Evolutionary conservation across 2,113 vertebrate species (phyloP).

Genomic region (Phrynosoma platyrhinos): DNA sequence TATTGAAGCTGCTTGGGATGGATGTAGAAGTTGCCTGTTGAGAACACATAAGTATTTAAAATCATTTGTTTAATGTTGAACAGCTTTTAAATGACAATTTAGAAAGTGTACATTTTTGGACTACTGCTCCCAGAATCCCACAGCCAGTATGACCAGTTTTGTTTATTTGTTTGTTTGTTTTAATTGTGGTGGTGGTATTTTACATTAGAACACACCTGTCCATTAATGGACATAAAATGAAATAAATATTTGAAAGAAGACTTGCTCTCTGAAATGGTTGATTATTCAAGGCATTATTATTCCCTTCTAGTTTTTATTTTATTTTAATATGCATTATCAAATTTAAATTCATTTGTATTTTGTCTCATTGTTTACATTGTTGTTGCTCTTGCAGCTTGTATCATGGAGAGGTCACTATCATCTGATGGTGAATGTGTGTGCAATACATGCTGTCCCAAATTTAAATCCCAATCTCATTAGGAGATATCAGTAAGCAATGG

Average conservation of each 20-base stretch:
- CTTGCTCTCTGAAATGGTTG: not conserved
- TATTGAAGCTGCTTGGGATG: constrained; percentile 41
- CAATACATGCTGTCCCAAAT: not conserved
- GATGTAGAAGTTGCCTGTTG: constrained; percentile 36
- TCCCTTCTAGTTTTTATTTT: not conserved
- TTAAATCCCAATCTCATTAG: not conserved
- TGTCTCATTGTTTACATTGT: not conserved
- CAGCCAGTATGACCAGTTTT: too few species aligned
- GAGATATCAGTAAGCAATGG: not conserved
- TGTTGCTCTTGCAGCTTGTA: not conserved
- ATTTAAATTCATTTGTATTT: not conserved
- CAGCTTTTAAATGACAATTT: too few species aligned
- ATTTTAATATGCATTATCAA: not conserved
- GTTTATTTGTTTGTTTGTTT: too few species aligned
- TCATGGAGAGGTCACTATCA: not conserved
- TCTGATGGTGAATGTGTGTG: not conserved
- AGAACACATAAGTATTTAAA: constrained; percentile 38
- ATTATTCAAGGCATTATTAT: not conserved
- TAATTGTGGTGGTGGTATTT: too few species aligned
- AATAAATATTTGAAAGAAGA: not conserved
- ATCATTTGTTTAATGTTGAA: constrained; percentile 27
- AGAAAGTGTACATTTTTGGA: too few species aligned
- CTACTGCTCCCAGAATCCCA: too few species aligned
- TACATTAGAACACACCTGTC: not conserved
- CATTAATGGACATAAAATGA: not conserved